Evolutionary conservation across 2,888 invertebrate genomes (phyloP).

Genomic region (Pimpla rufipes): DNA sequence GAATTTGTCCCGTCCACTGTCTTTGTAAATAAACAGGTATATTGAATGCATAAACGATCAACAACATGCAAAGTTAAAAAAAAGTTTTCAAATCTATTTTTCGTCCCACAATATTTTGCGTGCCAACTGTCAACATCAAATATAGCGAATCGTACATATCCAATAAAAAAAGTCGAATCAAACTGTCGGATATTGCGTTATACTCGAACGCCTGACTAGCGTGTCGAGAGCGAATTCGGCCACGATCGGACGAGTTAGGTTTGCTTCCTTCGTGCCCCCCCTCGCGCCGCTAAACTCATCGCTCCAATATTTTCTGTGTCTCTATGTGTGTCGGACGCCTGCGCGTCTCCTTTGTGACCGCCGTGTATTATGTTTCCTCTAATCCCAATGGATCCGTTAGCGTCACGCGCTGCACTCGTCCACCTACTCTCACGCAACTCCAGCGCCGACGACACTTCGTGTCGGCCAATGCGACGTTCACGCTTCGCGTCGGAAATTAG

Average conservation of each 20-base stretch:
- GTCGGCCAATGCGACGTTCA: background rate
- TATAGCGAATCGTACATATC: too few relatives aligned
- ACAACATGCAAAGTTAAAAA: too few relatives aligned
- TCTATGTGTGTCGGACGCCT: constrained; percentile 30
- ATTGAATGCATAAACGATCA: too few relatives aligned
- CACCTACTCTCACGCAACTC: background rate
- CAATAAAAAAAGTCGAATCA: too few relatives aligned
- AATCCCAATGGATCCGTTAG: constrained; percentile 64
- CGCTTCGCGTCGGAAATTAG: background rate
- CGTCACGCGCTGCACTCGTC: constrained; percentile 58
- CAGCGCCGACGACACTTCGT: constrained; percentile 2
- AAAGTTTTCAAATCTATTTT: too few relatives aligned
- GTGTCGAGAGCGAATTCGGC: constrained; percentile 26
- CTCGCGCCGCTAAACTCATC: background rate
- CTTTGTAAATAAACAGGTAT: too few relatives aligned
- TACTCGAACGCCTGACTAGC: background rate
- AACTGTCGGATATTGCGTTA: background rate
- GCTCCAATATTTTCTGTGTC: constrained; percentile 1
- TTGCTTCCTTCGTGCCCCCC: constrained; percentile 12
- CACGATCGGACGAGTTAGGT: constrained; percentile 30
- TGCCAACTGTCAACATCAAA: too few relatives aligned
- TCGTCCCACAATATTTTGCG: too few relatives aligned
- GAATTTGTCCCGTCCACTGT: too few relatives aligned
- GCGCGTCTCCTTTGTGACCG: background rate
- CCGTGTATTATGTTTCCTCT: constrained; percentile 31